These are phyloP conservation scores for Piscicola geometra DNA, from an alignment of 2,888 invertebrate species.

Conservation along the genomic window DNA sequence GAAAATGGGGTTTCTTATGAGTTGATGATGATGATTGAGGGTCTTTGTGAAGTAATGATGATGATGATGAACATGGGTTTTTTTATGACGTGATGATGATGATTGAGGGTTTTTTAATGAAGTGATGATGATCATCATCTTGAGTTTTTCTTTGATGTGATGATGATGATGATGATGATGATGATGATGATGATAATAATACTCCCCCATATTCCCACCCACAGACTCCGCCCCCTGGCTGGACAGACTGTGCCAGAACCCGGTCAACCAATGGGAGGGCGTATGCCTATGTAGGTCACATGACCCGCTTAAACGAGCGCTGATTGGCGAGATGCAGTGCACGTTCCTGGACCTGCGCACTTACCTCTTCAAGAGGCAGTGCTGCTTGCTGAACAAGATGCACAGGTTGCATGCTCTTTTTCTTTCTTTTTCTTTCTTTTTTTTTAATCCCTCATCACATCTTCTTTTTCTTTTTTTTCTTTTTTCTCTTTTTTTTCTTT, in stretches of 20 bases:
- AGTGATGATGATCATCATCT: not conserved
- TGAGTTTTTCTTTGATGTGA: not conserved
- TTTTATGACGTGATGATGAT: not conserved
- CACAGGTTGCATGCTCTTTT: slow-evolving; percentile 60
- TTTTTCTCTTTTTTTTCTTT: no score
- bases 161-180: slow-evolving; percentile 7
- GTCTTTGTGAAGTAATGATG: not conserved
- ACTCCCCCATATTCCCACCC: not conserved
- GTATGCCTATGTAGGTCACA: slow-evolving; percentile 61
- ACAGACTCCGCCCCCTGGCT: slow-evolving; percentile 79
- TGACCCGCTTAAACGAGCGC: slow-evolving; percentile 50
- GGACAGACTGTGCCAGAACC: slow-evolving; percentile 70
- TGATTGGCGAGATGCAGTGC: slow-evolving; percentile 59
- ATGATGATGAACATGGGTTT: not conserved
- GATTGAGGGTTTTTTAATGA: not conserved
- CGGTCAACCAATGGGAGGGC: slow-evolving; percentile 74
- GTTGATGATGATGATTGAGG: not conserved
- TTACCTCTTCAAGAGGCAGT: slow-evolving; percentile 87
- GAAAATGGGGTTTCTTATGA: not conserved
- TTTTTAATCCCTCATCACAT: no score
- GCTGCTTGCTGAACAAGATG: slow-evolving; percentile 66
- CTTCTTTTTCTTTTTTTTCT: no score
- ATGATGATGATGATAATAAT: not conserved
- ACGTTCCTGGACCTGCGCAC: slow-evolving; percentile 84
- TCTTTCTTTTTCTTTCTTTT: no score